phyloP scores from a whole-genome alignment of 2,888 invertebrate genomes.

The Macaria liturata region DNA sequence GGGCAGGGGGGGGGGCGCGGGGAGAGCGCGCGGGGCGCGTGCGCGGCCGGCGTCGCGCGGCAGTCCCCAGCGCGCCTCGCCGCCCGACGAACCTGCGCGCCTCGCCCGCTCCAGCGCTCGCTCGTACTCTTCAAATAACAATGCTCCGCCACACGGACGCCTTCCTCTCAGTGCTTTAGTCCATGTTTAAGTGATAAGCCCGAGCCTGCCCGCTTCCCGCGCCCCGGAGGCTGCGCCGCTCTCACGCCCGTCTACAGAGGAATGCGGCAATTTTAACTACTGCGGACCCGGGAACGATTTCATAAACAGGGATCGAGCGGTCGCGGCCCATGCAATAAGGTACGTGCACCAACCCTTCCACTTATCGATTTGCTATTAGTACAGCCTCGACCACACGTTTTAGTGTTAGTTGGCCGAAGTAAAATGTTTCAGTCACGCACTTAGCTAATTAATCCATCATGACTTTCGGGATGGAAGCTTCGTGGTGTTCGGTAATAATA shows the following conservation, averaged over 20 bases:
- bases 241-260: conserved; percentile 77
- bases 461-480: conserved; percentile 19
- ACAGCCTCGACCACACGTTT: conserved; percentile 14
- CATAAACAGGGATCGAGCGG: conserved; percentile 68
- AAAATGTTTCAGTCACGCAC: conserved; percentile 28
- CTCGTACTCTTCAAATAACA: conserved; percentile 62
- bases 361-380: conserved; percentile 28
- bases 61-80: conserved; percentile 72
- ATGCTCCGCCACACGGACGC: conserved; percentile 53
- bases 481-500: conserved; percentile 29
- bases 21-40: conserved; percentile 47
- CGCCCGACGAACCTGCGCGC: conserved; percentile 52
- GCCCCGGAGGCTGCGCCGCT: conserved; percentile 78
- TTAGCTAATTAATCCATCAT: conserved; percentile 25
- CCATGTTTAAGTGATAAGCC: conserved; percentile 71
- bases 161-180: conserved; percentile 56
- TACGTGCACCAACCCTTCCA: conserved; percentile 44
- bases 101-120: conserved; percentile 56
- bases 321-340: conserved; percentile 61
- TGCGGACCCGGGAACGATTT: conserved; percentile 77
- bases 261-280: conserved; percentile 83
- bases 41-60: conserved; percentile 67
- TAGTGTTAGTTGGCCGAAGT: conserved; percentile 6
- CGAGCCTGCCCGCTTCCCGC: conserved; percentile 44
- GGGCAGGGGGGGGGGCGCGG: conserved; percentile 40